Percentiles rank a stretch among this genome's conserved stretches.
These are phyloP conservation scores for Calyptomena viridis DNA, from an alignment of 2,113 vertebrate genomes.

Conservation along the genomic window DNA sequence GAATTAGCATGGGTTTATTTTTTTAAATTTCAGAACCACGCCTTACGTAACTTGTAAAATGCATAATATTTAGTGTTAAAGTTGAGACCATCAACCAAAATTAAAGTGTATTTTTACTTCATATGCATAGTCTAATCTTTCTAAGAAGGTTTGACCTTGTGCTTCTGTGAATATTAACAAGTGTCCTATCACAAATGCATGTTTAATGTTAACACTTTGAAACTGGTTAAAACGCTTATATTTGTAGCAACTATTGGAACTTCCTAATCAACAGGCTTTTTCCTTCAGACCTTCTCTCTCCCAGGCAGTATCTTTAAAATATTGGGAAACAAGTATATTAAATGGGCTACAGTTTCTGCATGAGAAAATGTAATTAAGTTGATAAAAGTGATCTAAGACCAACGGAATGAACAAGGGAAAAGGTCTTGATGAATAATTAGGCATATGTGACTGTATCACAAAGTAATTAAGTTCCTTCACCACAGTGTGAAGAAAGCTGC, in stretches of 20 bases:
- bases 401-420: conserved; percentile 46
- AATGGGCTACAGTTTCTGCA: conserved; percentile 18
- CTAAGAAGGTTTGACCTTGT: not conserved
- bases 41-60: not conserved
- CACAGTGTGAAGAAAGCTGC: not conserved
- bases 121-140: not conserved
- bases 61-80: not conserved
- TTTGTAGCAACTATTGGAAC: not conserved
- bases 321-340: not conserved
- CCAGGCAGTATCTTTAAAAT: not conserved
- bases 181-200: not conserved
- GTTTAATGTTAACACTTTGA: not conserved
- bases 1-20: not conserved
- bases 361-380: conserved; percentile 32
- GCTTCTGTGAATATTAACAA: not conserved
- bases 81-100: not conserved
- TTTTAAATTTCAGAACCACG: not conserved
- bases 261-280: not conserved
- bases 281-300: not conserved
- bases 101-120: not conserved
- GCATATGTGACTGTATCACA: not conserved
- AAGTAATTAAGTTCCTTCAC: not conserved
- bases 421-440: conserved; percentile 17
- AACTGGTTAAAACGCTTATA: fast-evolving
- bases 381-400: conserved; percentile 2